These are phyloP conservation scores for Girardia tigrina DNA, from an alignment of 2,888 invertebrate species.

Conservation along the genomic window DNA sequence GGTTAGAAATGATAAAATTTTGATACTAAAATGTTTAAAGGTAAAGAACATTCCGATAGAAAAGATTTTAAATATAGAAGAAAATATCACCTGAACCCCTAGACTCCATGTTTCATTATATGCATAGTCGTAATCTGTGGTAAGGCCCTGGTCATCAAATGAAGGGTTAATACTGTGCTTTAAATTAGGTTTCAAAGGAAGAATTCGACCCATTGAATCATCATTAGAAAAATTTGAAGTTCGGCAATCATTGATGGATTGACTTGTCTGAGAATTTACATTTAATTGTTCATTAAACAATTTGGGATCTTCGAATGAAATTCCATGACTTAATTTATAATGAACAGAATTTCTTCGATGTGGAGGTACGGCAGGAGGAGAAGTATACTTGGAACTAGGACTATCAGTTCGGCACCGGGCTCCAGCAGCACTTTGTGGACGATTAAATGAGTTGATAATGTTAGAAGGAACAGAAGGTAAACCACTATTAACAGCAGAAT, in stretches of 20 bases:
- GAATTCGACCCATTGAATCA: conserved; percentile 1
- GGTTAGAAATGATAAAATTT: no score
- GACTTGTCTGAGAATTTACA: not conserved
- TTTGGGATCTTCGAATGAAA: conserved; percentile 20
- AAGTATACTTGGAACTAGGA: conserved; percentile 3
- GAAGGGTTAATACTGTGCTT: conserved; percentile 3
- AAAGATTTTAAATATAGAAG: no score
- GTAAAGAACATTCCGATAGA: no score
- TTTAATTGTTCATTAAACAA: conserved; percentile 17
- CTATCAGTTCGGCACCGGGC: conserved; percentile 8
- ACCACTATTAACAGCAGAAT: not conserved
- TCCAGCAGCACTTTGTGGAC: not conserved
- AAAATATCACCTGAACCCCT: no score
- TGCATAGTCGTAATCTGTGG: conserved; percentile 26
- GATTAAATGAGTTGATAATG: conserved; percentile 1
- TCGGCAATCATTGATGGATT: not conserved
- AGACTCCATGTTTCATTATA: conserved; percentile 7
- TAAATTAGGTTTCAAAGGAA: conserved; percentile 9
- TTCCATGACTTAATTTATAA: conserved; percentile 7
- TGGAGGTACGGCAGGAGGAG: not conserved
- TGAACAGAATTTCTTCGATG: not conserved
- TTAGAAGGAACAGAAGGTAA: not conserved
- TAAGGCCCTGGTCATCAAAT: conserved; percentile 15
- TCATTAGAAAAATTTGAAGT: not conserved
- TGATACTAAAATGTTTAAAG: no score